Conservation (phyloP, 2,888 invertebrate genomes). For the Ormyrus nitidulus region DNA sequence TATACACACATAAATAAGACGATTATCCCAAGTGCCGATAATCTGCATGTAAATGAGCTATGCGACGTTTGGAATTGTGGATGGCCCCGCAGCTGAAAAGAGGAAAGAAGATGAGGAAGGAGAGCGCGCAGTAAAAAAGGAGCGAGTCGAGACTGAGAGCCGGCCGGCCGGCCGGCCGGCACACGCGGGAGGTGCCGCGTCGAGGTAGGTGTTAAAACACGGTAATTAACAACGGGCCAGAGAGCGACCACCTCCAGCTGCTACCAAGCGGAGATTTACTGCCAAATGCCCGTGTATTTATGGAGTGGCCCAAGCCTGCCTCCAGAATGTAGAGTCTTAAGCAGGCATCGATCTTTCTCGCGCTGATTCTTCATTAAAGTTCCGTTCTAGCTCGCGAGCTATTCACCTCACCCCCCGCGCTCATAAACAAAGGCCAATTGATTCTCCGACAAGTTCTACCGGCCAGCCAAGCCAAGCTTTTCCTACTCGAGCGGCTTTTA, state of each 20-base stretch:
- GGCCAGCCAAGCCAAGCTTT: neutral
- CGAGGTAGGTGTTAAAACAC: constrained; percentile 74
- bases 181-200: constrained; percentile 30
- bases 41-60: constrained; percentile 53
- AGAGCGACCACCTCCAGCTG: constrained; percentile 69
- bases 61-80: constrained; percentile 20
- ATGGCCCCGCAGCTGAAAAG: neutral
- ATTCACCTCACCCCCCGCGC: too few relatives aligned
- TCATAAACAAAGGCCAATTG: constrained; percentile 76
- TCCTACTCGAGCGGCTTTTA: too few relatives aligned
- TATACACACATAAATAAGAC: constrained; percentile 55
- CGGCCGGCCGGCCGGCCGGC: constrained; percentile 40
- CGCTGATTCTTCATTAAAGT: constrained; percentile 26
- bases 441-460: constrained; percentile 74
- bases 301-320: constrained; percentile 69
- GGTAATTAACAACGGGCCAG: constrained; percentile 74
- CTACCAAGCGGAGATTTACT: constrained; percentile 72
- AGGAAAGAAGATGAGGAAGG: neutral
- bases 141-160: constrained; percentile 24
- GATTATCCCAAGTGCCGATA: constrained; percentile 53
- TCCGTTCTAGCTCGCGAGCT: neutral
- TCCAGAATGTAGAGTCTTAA: constrained; percentile 57
- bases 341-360: constrained; percentile 68
- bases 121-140: constrained; percentile 2
- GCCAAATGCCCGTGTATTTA: constrained; percentile 73